Conservation (phyloP, 1,140 invertebrate species). For the Panagrolaimus sp. region DNA sequence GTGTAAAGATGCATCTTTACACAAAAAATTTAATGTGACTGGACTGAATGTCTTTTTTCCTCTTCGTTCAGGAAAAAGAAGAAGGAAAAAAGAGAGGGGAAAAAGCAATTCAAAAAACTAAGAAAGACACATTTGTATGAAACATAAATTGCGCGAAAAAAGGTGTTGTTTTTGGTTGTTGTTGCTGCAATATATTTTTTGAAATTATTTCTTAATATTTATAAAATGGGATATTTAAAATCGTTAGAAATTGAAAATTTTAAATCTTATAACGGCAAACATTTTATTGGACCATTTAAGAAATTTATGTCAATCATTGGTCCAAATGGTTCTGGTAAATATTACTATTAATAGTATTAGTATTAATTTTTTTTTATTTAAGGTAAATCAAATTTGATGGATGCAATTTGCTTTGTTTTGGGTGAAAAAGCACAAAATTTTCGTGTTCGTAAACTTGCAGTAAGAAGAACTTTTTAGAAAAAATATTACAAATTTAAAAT, state of each 20-base stretch:
- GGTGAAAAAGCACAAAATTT: conserved; percentile 92
- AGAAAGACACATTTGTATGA: no score
- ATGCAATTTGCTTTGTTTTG: conserved; percentile 98
- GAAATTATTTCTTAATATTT: no score
- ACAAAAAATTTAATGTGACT: no score
- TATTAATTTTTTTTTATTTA: conserved; percentile 24
- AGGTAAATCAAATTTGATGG: conserved; percentile 99
- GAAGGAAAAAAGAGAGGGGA: no score
- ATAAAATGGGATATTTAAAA: conserved; percentile 32
- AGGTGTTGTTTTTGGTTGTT: no score
- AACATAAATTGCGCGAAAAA: no score
- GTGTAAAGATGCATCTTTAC: no score
- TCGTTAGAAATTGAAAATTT: conserved; percentile 92
- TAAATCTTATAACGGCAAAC: conserved; percentile 91
- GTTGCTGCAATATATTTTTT: no score
- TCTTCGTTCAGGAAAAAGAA: no score
- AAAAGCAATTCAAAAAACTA: no score
- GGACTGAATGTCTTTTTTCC: no score
- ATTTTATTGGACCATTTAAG: conserved; percentile 87
- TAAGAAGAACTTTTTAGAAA: conserved; percentile 55
- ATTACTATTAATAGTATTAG: neutral
- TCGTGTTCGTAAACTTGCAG: conserved; percentile 82
- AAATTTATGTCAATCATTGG: conserved; percentile 96
- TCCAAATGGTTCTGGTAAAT: conserved; percentile 92
- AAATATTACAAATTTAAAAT: no score